phyloP scores from a whole-genome alignment of 1,140 invertebrate genomes.

The Pseudoatta argentina region DNA sequence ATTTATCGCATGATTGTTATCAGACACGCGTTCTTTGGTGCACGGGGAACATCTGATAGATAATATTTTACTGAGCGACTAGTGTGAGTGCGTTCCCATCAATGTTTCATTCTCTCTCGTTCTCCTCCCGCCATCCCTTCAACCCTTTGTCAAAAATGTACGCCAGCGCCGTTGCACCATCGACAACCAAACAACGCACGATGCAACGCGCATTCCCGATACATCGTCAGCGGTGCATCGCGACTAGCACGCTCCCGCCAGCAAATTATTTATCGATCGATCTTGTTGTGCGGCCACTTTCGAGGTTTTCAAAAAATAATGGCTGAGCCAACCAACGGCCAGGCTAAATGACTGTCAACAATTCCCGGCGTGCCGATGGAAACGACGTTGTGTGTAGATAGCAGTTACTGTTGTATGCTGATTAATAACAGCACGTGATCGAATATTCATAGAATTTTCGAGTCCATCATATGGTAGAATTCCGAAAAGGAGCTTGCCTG shows the following conservation, averaged over 20 bases:
- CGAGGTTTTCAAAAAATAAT: slow-evolving; percentile 63
- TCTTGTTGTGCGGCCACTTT: slow-evolving; percentile 59
- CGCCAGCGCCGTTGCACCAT: slow-evolving; percentile 16
- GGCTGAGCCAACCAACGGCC: slow-evolving; percentile 18
- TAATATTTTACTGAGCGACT: slow-evolving; percentile 38
- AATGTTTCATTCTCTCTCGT: slow-evolving; percentile 10
- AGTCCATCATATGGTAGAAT: slow-evolving; percentile 27
- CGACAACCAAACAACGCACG: slow-evolving; percentile 45
- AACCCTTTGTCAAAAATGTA: slow-evolving; percentile 50
- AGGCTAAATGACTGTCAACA: slow-evolving; percentile 67
- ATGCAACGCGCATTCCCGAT: slow-evolving; percentile 47
- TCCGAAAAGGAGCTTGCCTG: slow-evolving; percentile 31
- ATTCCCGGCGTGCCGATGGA: slow-evolving; percentile 37
- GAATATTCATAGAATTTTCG: slow-evolving; percentile 62
- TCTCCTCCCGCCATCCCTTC: slow-evolving; percentile 12
- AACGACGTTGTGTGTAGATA: slow-evolving; percentile 46
- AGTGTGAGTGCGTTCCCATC: slow-evolving; percentile 22
- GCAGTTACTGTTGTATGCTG: slow-evolving; percentile 39
- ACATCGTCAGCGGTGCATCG: slow-evolving; percentile 64
- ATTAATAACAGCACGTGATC: slow-evolving; percentile 49
- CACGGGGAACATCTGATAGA: slow-evolving; percentile 17
- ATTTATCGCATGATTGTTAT: slow-evolving; percentile 47
- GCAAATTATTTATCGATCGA: slow-evolving; percentile 76
- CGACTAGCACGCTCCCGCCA: slow-evolving; percentile 25
- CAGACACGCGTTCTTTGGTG: slow-evolving; percentile 36